Evolutionary conservation across 2,888 invertebrate genomes (phyloP), one percentile per base, ranked within the genome.

Genomic region (Leistus spinibarbis): DNA sequence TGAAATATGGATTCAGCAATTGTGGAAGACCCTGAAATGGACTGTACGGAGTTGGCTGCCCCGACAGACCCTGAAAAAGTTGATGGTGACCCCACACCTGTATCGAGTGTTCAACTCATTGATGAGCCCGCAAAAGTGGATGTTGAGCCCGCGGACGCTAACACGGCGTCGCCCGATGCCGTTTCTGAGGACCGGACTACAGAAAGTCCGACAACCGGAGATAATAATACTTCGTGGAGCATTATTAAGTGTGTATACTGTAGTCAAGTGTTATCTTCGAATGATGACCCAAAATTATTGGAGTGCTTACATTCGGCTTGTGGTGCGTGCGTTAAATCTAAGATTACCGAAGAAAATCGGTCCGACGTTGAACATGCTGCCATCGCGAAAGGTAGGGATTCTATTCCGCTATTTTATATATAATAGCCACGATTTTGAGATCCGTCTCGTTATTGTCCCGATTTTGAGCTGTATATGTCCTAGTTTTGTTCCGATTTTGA

Each of bases 291-390:
- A 53, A 95, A 95, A 86, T 88, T 96, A 76, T 87, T 97, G 82
- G 95, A 95, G 86, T 97, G 96, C 84, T 88, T 97, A 79, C 96
- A 97, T 85, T 93, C 95, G 69, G 91, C 93, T 76, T 97, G 96
- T 84, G 89, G 91, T 74, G 88, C 90, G 77, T 95, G 95, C 86
- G 87, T 95, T 80, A 89, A 88, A 79, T 88, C 90, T 76, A 93
- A 93, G 85, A 85, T 93, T 54, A 86, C 83, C 78, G 88, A 88
- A 78, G 85, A 85, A 76, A 86, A 84, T 80, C 81, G 83, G 40
- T 81, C 83, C 1, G 86, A 84, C 76, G 82, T 81, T 66, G 87
- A 86, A 79, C 84, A 83, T 79, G 82, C 84, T 71, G 82, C 84
- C 13, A 79, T 76, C 68, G 69, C 65, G 23, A 79, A 78, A 77